Evolutionary conservation across 2,888 invertebrate species (phyloP).

Genomic region (Euplagia quadripunctaria): DNA sequence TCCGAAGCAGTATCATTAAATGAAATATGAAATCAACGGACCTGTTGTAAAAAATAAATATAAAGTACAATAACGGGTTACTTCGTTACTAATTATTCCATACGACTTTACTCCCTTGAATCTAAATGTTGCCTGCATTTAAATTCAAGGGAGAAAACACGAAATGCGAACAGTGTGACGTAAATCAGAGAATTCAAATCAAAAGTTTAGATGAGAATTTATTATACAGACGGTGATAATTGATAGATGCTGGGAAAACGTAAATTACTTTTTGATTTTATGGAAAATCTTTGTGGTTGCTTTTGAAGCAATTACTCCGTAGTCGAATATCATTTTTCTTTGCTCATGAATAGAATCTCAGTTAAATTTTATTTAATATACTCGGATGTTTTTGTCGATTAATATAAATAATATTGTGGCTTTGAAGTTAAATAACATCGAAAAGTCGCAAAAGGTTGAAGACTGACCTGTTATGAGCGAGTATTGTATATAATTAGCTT

Average conservation of each 20-base stretch:
- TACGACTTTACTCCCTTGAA: too few species aligned
- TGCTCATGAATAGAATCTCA: not conserved
- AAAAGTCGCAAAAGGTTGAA: not conserved
- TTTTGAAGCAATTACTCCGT: conserved; percentile 22
- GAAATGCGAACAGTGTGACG: conserved; percentile 51
- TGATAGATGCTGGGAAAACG: conserved; percentile 34
- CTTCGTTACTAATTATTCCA: conserved; percentile 30
- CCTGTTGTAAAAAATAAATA: conserved; percentile 16
- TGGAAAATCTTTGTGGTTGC: conserved; percentile 23
- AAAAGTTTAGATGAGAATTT: conserved; percentile 45
- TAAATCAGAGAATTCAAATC: conserved; percentile 49
- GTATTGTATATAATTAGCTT: too few species aligned
- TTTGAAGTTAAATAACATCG: not conserved
- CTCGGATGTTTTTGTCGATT: not conserved
- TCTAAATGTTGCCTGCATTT: conserved; percentile 49
- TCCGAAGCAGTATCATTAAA: too few species aligned
- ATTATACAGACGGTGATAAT: conserved; percentile 37
- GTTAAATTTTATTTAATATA: not conserved
- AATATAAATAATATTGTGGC: too few species aligned
- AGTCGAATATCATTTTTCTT: conserved; percentile 4
- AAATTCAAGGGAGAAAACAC: conserved; percentile 52
- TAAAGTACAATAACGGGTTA: conserved; percentile 13
- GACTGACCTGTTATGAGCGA: too few species aligned
- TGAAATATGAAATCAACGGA: too few species aligned
- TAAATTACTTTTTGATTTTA: conserved; percentile 51